Evolutionary conservation across 2,797 vertebrate genomes (phyloP), one percentile per base, ranked within the genome.

Genomic region (Acanthurus lineatus): DNA sequence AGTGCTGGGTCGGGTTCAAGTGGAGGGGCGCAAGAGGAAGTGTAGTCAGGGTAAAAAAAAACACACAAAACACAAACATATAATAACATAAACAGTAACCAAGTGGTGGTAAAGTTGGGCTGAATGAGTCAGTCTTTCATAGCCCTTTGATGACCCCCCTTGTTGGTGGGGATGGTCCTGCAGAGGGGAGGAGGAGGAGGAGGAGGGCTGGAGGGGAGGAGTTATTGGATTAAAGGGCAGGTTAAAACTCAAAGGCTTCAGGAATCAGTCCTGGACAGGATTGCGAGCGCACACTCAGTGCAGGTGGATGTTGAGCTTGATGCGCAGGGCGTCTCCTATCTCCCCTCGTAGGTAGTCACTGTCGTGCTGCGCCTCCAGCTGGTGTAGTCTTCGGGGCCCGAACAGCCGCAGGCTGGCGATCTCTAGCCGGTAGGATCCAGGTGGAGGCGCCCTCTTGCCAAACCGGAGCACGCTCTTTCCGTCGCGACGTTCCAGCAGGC

Each of bases 281-380:
- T 81, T 62, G 77, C n/a, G 2, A 73, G 69, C 61, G 42, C 58
- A 44, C 68, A 81, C 93, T 93, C 95, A 96, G 91, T 97, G 96
- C 94, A 99, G 96, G 86, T 96, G 96, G 86, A 99, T 92, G 85
- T 94, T 94, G 69, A 99, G 95, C 93, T 96, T 97, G 93, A 99
- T 96, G 91, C 95, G 92, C 90, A 99, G 96, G 20, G 96, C 95
- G 52, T 93, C 95, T 84, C 96, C 97, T 67, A 96, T 90, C 73
- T 97, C 96, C 53, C 96, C 96, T 53, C 92, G 94, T 89, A 96
- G 95, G 95, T 97, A 96, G 92, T 97, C 92, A 92, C 83, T 94
- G 91, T 97, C 96, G 77, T 97, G 96, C 90, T 95, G 90, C 51
- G 93, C 91, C 93, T 95, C 94, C 62, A 96, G 91, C 90, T 96